These are phyloP conservation scores for Augochlora pura DNA, from an alignment of 1,140 invertebrate species.

Conservation along the genomic window DNA sequence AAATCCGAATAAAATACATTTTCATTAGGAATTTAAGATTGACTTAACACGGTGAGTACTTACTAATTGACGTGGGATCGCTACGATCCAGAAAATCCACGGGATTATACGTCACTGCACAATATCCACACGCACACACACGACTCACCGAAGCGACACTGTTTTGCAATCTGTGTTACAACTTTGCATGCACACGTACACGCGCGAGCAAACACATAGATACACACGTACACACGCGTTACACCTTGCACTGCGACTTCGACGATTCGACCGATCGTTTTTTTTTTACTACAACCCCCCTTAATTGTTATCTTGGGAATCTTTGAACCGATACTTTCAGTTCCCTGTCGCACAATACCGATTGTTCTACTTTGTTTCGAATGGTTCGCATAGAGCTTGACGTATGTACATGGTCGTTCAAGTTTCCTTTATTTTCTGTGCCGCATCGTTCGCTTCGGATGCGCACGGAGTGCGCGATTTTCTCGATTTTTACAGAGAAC, in stretches of 20 bases:
- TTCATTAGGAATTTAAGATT: not conserved
- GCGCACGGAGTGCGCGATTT: slow-evolving; percentile 13
- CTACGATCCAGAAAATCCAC: not conserved
- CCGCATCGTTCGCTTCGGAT: too few relatives aligned
- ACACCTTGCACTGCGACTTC: not conserved
- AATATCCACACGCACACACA: not conserved
- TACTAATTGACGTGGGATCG: too few relatives aligned
- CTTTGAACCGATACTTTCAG: not conserved
- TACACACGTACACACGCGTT: too few relatives aligned
- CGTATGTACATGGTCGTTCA: not conserved
- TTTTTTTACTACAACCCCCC: too few relatives aligned
- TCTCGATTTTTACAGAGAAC: slow-evolving; percentile 1
- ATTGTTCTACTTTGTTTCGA: not conserved
- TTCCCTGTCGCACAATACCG: not conserved
- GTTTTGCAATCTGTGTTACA: slow-evolving; percentile 1
- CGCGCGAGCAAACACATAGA: too few relatives aligned
- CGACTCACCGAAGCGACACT: not conserved
- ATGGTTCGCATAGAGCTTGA: not conserved
- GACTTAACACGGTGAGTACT: not conserved
- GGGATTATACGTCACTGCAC: too few relatives aligned
- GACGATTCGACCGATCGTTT: too few relatives aligned
- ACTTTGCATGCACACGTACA: slow-evolving; percentile 7
- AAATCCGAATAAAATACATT: not conserved
- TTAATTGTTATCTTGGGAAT: not conserved
- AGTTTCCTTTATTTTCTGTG: not conserved